A percentile compares a stretch with the other conserved stretches of the same genome.
Conservation (phyloP, 2,113 vertebrate genomes). For the Proterorhinus semilunaris region DNA sequence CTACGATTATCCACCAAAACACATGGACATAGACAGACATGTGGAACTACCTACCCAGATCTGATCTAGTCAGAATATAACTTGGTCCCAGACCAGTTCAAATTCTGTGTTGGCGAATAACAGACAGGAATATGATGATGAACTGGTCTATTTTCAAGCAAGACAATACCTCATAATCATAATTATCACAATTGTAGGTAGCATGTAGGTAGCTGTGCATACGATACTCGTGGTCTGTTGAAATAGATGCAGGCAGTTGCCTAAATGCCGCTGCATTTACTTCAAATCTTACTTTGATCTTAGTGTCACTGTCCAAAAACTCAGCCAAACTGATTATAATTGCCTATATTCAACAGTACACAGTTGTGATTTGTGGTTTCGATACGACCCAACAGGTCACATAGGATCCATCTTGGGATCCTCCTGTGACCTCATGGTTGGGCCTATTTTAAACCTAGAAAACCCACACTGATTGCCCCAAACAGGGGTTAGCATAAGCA, state of each 20-base stretch:
- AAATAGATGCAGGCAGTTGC: neutral
- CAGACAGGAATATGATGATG: no score
- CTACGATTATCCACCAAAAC: no score
- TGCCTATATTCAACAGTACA: neutral
- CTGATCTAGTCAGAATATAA: no score
- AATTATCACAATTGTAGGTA: no score
- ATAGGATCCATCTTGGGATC: neutral
- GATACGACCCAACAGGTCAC: neutral
- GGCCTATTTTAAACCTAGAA: conserved; percentile 11
- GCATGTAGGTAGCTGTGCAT: no score
- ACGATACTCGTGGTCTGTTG: no score
- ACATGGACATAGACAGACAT: no score
- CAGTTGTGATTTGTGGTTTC: neutral
- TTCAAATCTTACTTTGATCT: neutral
- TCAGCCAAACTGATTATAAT: neutral
- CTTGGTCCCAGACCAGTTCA: no score
- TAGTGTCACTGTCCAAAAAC: neutral
- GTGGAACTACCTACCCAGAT: no score
- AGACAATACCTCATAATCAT: no score
- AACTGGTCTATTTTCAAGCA: no score
- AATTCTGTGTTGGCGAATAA: no score
- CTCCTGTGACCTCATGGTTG: neutral
- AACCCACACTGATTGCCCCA: conserved; percentile 46
- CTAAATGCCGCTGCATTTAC: neutral
- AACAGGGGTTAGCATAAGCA: conserved; percentile 48